phyloP scores from a whole-genome alignment of 2,888 invertebrate genomes.

The Euplagia quadripunctaria region DNA sequence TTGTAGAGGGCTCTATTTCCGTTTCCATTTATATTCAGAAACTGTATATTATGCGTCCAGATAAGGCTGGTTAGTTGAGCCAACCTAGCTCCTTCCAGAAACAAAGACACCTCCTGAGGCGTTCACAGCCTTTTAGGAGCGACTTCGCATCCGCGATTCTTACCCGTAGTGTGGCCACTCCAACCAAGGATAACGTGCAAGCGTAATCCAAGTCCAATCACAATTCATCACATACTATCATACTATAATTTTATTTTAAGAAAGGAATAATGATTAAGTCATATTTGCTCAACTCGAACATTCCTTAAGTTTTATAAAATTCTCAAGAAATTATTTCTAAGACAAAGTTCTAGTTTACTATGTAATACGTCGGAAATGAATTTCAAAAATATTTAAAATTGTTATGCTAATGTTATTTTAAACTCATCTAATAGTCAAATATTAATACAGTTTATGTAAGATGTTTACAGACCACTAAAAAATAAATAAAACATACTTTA shows the following conservation, averaged over 20 bases:
- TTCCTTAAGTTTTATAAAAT: background rate
- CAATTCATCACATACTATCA: background rate
- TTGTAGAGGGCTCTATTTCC: too few species aligned
- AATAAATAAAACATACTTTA: background rate
- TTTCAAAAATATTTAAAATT: background rate
- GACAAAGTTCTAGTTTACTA: background rate
- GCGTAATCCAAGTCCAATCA: too few species aligned
- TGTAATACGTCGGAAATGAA: slow-evolving; percentile 1
- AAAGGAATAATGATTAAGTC: background rate
- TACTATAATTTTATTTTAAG: background rate
- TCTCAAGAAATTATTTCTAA: background rate
- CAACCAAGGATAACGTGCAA: too few species aligned
- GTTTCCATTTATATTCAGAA: too few species aligned
- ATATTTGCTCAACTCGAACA: background rate
- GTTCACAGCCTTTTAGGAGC: too few species aligned
- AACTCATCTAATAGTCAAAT: background rate
- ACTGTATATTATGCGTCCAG: too few species aligned
- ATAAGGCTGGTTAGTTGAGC: too few species aligned
- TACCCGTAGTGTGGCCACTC: too few species aligned
- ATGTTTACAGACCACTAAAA: background rate
- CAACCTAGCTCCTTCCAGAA: too few species aligned
- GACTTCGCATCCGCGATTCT: too few species aligned
- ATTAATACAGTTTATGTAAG: background rate
- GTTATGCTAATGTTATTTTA: background rate
- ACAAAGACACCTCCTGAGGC: too few species aligned